Evolutionary conservation across 53 echinoderm and acorn worm species (phyloP).

Genomic region (Temnopleurus reevesii): DNA sequence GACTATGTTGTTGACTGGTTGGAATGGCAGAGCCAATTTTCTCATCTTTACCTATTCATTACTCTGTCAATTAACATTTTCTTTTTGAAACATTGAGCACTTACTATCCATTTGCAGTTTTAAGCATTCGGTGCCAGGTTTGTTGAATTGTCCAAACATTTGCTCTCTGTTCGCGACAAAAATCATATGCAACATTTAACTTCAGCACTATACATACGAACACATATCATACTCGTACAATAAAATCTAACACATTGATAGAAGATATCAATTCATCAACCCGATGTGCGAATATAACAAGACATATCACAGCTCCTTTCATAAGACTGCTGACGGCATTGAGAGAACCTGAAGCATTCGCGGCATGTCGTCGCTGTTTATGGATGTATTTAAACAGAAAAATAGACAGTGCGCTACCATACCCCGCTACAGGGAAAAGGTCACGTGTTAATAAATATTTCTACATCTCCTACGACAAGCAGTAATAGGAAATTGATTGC

Average conservation of each 20-base stretch:
- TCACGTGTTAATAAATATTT: constrained; percentile 31
- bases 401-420: constrained; percentile 1
- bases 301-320: constrained; percentile 12
- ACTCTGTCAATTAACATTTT: too few relatives aligned
- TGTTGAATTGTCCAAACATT: too few relatives aligned
- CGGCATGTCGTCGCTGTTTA: constrained; percentile 13
- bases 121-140: too few relatives aligned
- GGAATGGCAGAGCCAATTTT: too few relatives aligned
- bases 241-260: background rate
- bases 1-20: too few relatives aligned
- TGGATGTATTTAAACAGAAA: constrained; percentile 14
- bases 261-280: background rate
- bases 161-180: too few relatives aligned
- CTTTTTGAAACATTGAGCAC: too few relatives aligned
- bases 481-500: constrained; percentile 33
- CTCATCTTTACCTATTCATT: too few relatives aligned
- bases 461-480: constrained; percentile 9
- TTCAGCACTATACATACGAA: too few relatives aligned
- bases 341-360: background rate
- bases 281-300: background rate
- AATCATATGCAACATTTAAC: too few relatives aligned
- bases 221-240: too few relatives aligned
- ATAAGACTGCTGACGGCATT: background rate
- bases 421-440: background rate
- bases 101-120: too few relatives aligned